Evolutionary conservation across 1,140 invertebrate species (phyloP), one percentile per base, ranked within the genome.

Genomic region (Saxidomus purpurata): DNA sequence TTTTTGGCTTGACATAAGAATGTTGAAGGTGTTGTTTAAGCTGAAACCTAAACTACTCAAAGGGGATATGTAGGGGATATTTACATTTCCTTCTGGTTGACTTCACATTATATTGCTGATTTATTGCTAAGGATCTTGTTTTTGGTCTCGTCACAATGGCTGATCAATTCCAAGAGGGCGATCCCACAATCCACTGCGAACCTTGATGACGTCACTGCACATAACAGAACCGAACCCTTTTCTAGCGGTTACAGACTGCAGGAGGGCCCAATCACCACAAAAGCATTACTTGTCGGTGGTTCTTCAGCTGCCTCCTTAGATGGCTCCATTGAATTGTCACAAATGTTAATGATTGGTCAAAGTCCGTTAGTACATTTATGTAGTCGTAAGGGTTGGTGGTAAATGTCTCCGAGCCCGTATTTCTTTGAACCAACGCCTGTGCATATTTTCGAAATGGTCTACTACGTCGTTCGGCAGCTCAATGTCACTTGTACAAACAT

Each of bases 311-410:
- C 34, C 9, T 4, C n/a, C 3, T 34, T 9, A 8, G 11, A 8
- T 36, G 63, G 2, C 25, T 13, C 3, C 19, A 9, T 3, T 34
- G 3, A 25, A 43, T 76, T 25, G 71, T 76, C n/a, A 76, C 71
- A 47, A 25, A 76, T 76, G 38, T 76, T 47, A 76, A 47, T 6
- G 34, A 15, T n/a, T 8, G 19, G 28, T 76, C 71, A 40, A 43
- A 76, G 71, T 76, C 71, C 15, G 71, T 40, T 40, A 76, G n/a
- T 13, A 76, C 22, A 3, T 76, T 76, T 22, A 76, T 40, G 6
- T 43, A 22, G n/a, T 76, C 71, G 25, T 76, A 76, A 4, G 71
- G 36, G n/a, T 43, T 34, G 1, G 71, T 38, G 28, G 11, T 28
- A 49, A 76, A 76, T 4, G 34, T 38, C 43, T 74, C 69, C 22